Evolutionary conservation across 2,113 vertebrate genomes (phyloP).

Genomic region (Ceyx margarethae): DNA sequence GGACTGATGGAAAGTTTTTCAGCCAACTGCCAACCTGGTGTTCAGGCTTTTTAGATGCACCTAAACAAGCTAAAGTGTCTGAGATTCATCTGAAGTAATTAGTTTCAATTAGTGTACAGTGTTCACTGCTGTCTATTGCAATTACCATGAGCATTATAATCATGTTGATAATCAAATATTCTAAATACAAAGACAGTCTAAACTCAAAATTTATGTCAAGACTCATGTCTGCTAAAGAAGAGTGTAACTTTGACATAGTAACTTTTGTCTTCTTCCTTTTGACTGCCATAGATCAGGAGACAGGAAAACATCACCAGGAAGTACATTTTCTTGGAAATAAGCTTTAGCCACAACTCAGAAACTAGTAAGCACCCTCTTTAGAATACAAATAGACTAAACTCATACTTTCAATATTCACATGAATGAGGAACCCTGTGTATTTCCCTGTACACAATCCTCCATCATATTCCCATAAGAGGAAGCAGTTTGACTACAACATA

Average conservation of each 20-base stretch:
- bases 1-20: slow-evolving; percentile 40
- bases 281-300: not conserved
- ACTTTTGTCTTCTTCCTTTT: not conserved
- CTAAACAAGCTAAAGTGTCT: not conserved
- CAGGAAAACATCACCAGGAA: not conserved
- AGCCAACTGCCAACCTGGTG: slow-evolving; percentile 29
- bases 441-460: not conserved
- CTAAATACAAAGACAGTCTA: not conserved
- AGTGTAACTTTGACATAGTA: not conserved
- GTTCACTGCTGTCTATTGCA: not conserved
- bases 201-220: not conserved
- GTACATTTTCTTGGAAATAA: not conserved
- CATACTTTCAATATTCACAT: not conserved
- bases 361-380: not conserved
- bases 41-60: not conserved
- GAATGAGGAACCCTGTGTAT: not conserved
- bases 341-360: not conserved
- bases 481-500: not conserved
- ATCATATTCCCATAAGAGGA: not conserved
- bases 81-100: not conserved
- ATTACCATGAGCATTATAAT: not conserved
- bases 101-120: not conserved
- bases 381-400: not conserved
- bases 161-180: not conserved
- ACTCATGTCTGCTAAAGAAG: not conserved